Percentiles rank a stretch among this genome's conserved stretches.
Evolutionary conservation across 2,797 vertebrate species (phyloP).

Genomic region (Sebastes jordani): DNA sequence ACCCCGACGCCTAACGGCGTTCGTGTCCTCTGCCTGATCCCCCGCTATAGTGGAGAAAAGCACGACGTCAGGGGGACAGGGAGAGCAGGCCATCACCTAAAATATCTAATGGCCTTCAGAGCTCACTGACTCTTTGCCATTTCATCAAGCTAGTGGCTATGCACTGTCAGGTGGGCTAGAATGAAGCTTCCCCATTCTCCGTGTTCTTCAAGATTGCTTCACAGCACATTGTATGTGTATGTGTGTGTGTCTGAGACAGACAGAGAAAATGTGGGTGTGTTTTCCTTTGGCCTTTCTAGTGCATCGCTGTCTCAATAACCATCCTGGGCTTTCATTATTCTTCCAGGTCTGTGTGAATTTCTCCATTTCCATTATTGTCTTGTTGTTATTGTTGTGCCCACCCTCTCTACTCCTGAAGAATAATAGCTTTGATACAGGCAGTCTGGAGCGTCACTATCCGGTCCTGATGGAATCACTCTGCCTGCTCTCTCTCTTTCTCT

Average conservation of each 20-base stretch:
- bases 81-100: conserved; percentile 69
- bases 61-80: conserved; percentile 42
- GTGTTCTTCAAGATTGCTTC: conserved; percentile 62
- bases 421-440: conserved; percentile 52
- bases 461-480: conserved; percentile 30
- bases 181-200: conserved; percentile 41
- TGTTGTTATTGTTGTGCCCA: conserved; percentile 53
- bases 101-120: conserved; percentile 74
- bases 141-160: conserved; percentile 62
- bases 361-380: conserved; percentile 59
- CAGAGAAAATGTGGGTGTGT: conserved; percentile 19
- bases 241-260: neutral
- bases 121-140: conserved; percentile 53
- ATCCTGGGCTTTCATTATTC: conserved; percentile 54
- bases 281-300: conserved; percentile 38
- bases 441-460: neutral
- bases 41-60: conserved; percentile 45
- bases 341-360: conserved; percentile 49
- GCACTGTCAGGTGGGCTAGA: conserved; percentile 56
- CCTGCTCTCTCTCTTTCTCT: neutral
- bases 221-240: neutral
- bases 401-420: conserved; percentile 42
- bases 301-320: conserved; percentile 48
- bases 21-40: conserved; percentile 74
- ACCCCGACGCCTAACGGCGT: conserved; percentile 59